Evolutionary conservation across 1,140 invertebrate genomes (phyloP).

Genomic region (Penaeus japonicus): DNA sequence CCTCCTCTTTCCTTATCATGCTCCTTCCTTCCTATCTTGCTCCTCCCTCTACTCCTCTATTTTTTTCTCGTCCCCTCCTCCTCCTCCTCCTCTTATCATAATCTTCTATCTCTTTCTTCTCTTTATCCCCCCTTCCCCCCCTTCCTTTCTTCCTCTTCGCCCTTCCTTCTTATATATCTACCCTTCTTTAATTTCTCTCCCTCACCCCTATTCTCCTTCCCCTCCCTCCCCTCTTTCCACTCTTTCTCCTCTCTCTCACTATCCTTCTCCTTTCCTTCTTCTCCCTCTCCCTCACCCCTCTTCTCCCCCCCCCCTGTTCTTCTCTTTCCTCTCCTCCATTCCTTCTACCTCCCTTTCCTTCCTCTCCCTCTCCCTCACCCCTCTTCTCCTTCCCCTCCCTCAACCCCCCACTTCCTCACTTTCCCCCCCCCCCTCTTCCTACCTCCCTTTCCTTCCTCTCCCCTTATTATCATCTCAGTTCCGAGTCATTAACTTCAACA

Average conservation of each 20-base stretch:
- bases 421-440: neutral
- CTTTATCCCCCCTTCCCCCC: neutral
- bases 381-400: neutral
- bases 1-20: neutral
- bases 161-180: neutral
- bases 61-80: neutral
- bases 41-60: neutral
- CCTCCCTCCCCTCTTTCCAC: neutral
- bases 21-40: neutral
- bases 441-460: neutral
- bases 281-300: neutral
- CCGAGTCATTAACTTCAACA: too few relatives aligned
- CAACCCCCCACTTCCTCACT: neutral
- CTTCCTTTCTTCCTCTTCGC: neutral
- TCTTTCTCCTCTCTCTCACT: neutral
- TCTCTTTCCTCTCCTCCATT: neutral
- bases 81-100: neutral
- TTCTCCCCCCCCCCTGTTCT: neutral
- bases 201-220: neutral
- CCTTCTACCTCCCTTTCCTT: neutral
- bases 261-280: neutral
- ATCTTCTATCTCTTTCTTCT: neutral
- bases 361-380: neutral
- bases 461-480: slow-evolving; percentile 7
- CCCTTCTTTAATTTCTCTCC: neutral